These are phyloP conservation scores for Halcyon senegalensis DNA, from an alignment of 2,113 vertebrate species.

Conservation along the genomic window DNA sequence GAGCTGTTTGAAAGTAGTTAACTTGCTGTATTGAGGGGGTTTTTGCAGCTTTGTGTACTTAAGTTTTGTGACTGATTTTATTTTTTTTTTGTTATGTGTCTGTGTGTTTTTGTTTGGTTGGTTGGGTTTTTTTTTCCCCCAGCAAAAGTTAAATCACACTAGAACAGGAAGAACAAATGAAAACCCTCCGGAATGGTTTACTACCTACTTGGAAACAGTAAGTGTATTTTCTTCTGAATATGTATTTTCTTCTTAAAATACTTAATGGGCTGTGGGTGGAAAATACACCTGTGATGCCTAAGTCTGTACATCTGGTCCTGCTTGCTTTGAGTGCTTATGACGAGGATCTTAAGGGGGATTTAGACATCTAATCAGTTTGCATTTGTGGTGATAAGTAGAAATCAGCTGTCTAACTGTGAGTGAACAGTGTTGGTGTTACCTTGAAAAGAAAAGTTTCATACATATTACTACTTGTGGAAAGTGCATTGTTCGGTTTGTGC, in stretches of 20 bases:
- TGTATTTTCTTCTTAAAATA: not conserved
- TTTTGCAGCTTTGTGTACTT: not conserved
- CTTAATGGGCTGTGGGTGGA: not conserved
- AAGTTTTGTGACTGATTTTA: not conserved
- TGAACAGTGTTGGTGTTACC: not conserved
- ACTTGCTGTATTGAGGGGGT: not conserved
- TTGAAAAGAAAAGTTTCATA: not conserved
- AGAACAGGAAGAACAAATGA: slow-evolving; percentile 55
- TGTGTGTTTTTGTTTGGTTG: not conserved
- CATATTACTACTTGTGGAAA: not conserved
- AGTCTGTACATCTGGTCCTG: not conserved
- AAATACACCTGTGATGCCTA: not conserved
- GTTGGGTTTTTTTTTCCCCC: not conserved
- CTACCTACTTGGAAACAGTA: slow-evolving; percentile 93
- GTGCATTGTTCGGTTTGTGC: not conserved
- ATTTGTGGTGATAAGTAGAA: not conserved
- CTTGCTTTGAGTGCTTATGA: not conserved
- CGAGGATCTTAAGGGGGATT: not conserved
- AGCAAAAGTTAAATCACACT: not conserved
- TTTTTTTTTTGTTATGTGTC: not conserved
- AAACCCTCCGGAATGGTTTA: slow-evolving; percentile 93
- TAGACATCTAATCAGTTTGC: not conserved
- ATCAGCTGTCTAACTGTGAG: accelerated
- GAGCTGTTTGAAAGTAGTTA: not conserved
- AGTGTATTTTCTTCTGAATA: slow-evolving; percentile 21